Evolutionary conservation across 1,140 invertebrate species (phyloP).

Genomic region (Centruroides sculpturatus): DNA sequence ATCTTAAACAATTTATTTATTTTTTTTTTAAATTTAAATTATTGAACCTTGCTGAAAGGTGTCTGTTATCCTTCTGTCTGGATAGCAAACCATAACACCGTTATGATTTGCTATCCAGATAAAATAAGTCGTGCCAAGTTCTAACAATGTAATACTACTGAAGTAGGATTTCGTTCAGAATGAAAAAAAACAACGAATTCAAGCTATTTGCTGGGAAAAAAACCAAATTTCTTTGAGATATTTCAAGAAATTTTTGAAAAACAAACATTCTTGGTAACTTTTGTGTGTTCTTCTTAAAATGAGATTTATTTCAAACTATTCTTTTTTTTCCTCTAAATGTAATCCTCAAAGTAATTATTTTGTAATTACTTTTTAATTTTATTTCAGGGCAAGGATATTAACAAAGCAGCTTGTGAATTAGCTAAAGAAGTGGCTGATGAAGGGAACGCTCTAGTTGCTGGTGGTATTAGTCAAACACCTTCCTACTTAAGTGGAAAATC

Average conservation of each 20-base stretch:
- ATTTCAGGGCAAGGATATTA: conserved; percentile 24
- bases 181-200: too few species aligned
- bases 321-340: too few species aligned
- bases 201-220: too few species aligned
- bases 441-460: conserved; percentile 25
- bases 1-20: not conserved
- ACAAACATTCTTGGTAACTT: too few species aligned
- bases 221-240: too few species aligned
- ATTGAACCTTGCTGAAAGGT: not conserved
- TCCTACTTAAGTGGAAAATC: conserved; percentile 24
- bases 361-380: not conserved
- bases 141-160: too few species aligned
- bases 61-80: not conserved
- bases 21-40: not conserved
- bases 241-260: too few species aligned
- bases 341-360: too few species aligned
- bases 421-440: conserved; percentile 28
- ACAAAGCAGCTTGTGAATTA: conserved; percentile 26
- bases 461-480: conserved; percentile 29
- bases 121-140: too few species aligned
- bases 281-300: too few species aligned
- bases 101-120: not conserved
- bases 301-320: too few species aligned
- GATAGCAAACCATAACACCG: not conserved
- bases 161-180: too few species aligned